Evolutionary conservation across 2,888 invertebrate genomes (phyloP), one percentile per base, ranked within the genome.

Genomic region (Lasioglossum leucozonium): DNA sequence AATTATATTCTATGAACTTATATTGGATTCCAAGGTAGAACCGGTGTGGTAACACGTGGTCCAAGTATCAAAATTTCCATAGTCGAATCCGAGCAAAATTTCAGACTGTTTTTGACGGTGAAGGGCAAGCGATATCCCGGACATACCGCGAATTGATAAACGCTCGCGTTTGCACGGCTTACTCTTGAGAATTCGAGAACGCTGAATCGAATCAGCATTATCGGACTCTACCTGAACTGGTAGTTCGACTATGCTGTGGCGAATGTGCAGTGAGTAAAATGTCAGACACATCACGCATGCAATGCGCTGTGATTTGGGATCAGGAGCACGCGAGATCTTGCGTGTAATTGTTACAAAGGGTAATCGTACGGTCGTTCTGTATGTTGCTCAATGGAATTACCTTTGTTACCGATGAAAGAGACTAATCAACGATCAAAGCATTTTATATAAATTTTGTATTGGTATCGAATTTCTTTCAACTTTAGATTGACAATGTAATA

Each of bases 81-180:
- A 47, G 62, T 71, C 26, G 42, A 22, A 47, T 30, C 26, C 30
- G 16, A 30, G 62, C 16, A 82, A 85, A 88, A 88, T 88, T 79
- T 77, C 62, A 47, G 79, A 88, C 89, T 85, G 85, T 87, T 87
- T 80, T 77, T 69, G 87, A 77, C 82, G 69, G 62, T 74, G 87
- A 74, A 86, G 67, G 81, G 58, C 30, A 26, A 62, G 74, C 73
- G 62, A 82, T 73, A 40, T 40, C 22, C 51, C 22, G 74, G 75
- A 69, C 26, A 72, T 62, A 69, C 47, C 51, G 65, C 47, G 77
- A 62, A 72, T 67, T 42, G 65, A 37, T 72, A 62, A 77, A 72
- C 40, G 71, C 58, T 77, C 72, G 55, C n/a, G 62, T 44, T 40
- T 71, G 69, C 40, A 40, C 13, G 42, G 42, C 67, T 44, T 40